Base-by-base conservation (phyloP, 2,888 invertebrate genomes). In the Onthophagus sagittarius region DNA sequence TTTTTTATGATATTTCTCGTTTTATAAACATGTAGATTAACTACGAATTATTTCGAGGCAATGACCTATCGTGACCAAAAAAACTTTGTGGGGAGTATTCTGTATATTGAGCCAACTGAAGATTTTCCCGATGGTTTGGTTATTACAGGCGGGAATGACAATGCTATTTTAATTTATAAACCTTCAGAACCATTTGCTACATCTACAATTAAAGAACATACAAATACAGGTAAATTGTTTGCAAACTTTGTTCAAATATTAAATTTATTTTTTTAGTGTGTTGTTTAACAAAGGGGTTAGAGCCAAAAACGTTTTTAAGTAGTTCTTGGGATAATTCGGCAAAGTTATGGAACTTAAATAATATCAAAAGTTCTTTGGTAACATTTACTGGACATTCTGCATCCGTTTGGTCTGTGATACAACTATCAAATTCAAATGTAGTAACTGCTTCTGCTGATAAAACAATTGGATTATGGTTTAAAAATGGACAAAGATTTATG, bases 311-410 rank as follows among this genome's bases (percentile, higher is more conserved):
- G 7, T 86, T 95, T 79, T 85, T 93, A 72, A 96, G 95, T 81
- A 94, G 96, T 63, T 98, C 98, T 69, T 98, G 98, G 98, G 98
- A 99, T 83, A 90, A 89, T 77, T 93, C 94, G 3, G 96, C 94
- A 0, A 92, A 93, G 81, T 87, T 96, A 69, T 98, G 98, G 97
- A 87, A 87, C 70, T 78, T 93, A 2, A 87, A 87, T 73, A 85
- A 87, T 70, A 84, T 88, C 11, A 86, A 80, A 23, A 75, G 88
- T 71, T 82, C 87, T 31, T 82, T 87, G 0, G 83, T 90, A 63
- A 89, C 90, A 0, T 86, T 94, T 6, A 86, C 87, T 75, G 94
- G 93, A 0, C 95, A 95, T 80, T 88, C 90, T 77, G 93, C 94
- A 11, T 95, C 98, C 0, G 94, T 99, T 5, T 99, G 98, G 98